A percentile compares a stretch with the other conserved stretches of the same genome.
Conservation (phyloP, 2,888 invertebrate genomes). For the Neria commutata region DNA sequence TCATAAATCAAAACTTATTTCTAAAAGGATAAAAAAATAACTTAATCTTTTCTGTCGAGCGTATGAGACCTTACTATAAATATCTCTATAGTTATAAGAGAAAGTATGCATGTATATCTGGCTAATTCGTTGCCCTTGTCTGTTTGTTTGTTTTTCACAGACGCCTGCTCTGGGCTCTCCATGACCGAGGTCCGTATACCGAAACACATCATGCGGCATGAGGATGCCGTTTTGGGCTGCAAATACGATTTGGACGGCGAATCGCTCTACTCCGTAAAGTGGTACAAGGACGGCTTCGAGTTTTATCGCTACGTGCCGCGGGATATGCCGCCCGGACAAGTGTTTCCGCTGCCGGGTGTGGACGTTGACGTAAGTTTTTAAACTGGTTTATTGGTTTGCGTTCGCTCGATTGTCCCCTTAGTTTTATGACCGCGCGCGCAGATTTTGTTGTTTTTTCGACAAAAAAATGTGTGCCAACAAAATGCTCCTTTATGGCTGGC, state of each 20-base stretch:
- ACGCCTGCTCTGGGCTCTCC: constrained; percentile 66
- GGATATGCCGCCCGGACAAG: constrained; percentile 80
- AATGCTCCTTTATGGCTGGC: too few species aligned
- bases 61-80: too few species aligned
- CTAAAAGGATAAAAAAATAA: too few species aligned
- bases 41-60: too few species aligned
- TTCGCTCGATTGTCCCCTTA: too few species aligned
- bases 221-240: constrained; percentile 78
- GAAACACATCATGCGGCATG: constrained; percentile 79
- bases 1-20: too few species aligned
- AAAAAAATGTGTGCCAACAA: too few species aligned
- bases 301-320: constrained; percentile 86
- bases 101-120: constrained; percentile 25
- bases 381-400: too few species aligned
- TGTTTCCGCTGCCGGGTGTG: constrained; percentile 80
- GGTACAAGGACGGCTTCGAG: constrained; percentile 91
- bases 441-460: too few species aligned
- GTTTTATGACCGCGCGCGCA: too few species aligned
- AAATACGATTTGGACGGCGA: constrained; percentile 84
- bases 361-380: constrained; percentile 88
- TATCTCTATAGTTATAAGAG: constrained; percentile 33
- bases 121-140: constrained; percentile 19
- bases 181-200: constrained; percentile 82
- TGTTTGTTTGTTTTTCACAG: constrained; percentile 46
- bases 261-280: constrained; percentile 85